Conservation (phyloP, 2,797 vertebrate genomes). For the Sebastes elongatus region DNA sequence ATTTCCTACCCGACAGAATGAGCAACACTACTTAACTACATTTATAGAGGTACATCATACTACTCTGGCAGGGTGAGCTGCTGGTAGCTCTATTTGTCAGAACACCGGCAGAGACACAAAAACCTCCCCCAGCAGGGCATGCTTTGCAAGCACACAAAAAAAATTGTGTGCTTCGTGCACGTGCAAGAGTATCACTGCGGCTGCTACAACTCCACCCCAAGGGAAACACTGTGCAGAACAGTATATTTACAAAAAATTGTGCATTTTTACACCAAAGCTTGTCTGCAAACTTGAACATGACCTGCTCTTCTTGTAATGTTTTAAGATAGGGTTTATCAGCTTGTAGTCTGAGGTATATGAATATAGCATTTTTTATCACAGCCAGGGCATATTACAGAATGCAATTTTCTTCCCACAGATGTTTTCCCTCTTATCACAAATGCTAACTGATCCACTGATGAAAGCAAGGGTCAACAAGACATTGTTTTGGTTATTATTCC, state of each 20-base stretch:
- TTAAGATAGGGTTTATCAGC: slow-evolving; percentile 22
- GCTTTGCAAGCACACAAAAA: no score
- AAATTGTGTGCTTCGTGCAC: no score
- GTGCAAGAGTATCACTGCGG: no score
- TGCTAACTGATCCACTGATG: slow-evolving; percentile 30
- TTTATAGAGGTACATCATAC: background rate
- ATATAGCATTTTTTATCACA: slow-evolving; percentile 34
- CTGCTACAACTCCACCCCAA: no score
- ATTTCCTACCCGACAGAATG: background rate
- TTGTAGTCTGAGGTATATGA: slow-evolving; percentile 12
- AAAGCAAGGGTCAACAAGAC: slow-evolving; percentile 30
- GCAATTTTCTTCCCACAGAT: slow-evolving; percentile 32
- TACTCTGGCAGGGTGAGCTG: background rate
- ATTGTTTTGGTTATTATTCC: slow-evolving; percentile 27
- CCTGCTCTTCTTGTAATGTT: slow-evolving; percentile 3
- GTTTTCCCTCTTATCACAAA: slow-evolving; percentile 35
- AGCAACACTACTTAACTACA: background rate
- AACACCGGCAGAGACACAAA: background rate
- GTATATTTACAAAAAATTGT: background rate
- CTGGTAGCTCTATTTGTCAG: background rate
- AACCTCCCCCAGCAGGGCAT: no score
- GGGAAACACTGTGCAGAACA: background rate
- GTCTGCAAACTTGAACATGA: slow-evolving; percentile 13
- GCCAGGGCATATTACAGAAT: slow-evolving; percentile 13
- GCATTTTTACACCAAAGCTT: background rate